These are phyloP conservation scores for Peromyscus attwateri DNA, from an alignment of 2,797 vertebrate genomes.

Conservation along the genomic window DNA sequence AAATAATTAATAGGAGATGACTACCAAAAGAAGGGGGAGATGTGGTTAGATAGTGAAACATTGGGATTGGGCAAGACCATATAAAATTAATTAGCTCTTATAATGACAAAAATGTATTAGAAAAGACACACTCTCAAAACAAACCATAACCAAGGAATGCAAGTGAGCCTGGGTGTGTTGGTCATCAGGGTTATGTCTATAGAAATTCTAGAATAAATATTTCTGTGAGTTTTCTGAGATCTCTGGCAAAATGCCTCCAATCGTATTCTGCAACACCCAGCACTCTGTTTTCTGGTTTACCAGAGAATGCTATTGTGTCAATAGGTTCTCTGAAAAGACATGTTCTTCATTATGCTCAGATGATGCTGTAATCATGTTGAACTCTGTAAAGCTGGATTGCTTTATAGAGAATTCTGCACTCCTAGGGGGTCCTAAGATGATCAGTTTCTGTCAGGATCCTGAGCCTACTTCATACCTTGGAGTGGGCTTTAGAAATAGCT, in stretches of 20 bases:
- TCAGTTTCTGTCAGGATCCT: neutral
- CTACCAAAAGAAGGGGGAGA: conserved; percentile 23
- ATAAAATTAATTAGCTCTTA: conserved; percentile 27
- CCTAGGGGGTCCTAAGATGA: neutral
- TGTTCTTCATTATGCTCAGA: neutral
- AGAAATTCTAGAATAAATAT: neutral
- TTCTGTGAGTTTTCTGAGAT: neutral
- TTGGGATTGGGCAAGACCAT: neutral
- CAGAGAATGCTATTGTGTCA: neutral
- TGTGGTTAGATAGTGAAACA: neutral
- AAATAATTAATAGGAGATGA: conserved; percentile 19
- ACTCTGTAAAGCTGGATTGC: neutral
- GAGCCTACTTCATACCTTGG: neutral
- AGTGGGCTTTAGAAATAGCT: conserved; percentile 2
- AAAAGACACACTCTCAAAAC: neutral
- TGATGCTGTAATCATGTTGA: neutral
- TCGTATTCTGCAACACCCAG: neutral
- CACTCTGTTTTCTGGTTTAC: neutral
- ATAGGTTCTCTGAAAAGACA: neutral
- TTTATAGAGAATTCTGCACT: neutral
- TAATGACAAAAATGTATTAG: conserved; percentile 18
- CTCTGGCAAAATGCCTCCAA: neutral
- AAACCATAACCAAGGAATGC: neutral
- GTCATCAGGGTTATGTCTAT: neutral
- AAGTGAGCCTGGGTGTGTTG: neutral